Evolutionary conservation across 2,888 invertebrate species (phyloP).

Genomic region (Zygogramma bicolorata): DNA sequence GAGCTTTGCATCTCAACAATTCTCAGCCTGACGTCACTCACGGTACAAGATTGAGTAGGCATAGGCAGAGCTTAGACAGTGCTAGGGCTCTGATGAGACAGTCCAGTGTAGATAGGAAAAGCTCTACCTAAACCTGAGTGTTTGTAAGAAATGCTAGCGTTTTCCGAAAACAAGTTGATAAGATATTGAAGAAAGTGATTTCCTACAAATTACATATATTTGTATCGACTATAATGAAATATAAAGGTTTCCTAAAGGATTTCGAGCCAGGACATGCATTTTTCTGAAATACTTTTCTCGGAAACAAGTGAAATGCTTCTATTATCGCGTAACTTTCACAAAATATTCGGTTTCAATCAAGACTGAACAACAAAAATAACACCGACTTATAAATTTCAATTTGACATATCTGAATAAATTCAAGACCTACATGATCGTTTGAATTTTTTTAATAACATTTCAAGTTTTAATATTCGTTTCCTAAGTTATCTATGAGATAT

Average conservation of each 20-base stretch:
- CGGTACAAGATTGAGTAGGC: slow-evolving; percentile 51
- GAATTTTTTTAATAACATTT: no score
- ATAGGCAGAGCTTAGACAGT: slow-evolving; percentile 62
- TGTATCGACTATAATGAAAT: not conserved
- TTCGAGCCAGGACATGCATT: not conserved
- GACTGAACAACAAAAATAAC: no score
- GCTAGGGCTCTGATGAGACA: slow-evolving; percentile 54
- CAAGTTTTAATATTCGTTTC: no score
- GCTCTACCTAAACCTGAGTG: slow-evolving; percentile 55
- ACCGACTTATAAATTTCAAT: no score
- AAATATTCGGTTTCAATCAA: no score
- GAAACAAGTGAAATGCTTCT: no score
- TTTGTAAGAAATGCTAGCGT: not conserved
- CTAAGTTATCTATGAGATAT: no score
- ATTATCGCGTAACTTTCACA: no score
- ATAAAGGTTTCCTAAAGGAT: not conserved
- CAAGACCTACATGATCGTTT: no score
- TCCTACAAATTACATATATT: not conserved
- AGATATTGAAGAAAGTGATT: not conserved
- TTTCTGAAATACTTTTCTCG: not conserved
- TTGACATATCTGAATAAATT: no score
- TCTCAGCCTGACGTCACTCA: slow-evolving; percentile 52
- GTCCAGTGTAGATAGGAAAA: slow-evolving; percentile 58
- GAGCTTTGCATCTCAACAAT: slow-evolving; percentile 61
- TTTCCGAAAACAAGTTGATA: not conserved